Evolutionary conservation across 2,797 vertebrate species (phyloP).

Genomic region (Pseudochromis fuscus): DNA sequence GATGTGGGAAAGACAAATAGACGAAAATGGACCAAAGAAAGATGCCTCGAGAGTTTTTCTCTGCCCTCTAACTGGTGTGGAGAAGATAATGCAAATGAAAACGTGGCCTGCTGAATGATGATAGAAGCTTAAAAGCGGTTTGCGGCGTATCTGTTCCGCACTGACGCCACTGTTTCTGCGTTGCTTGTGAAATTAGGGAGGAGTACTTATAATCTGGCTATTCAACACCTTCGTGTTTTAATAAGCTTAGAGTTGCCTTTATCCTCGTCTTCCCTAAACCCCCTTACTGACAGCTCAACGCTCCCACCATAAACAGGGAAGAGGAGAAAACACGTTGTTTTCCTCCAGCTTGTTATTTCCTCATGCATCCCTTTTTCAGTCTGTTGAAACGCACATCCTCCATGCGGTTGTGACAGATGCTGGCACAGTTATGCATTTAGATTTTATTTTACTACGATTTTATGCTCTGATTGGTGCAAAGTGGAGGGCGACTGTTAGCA

Average conservation of each 20-base stretch:
- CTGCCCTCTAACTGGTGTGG: slow-evolving; percentile 43
- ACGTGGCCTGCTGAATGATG: slow-evolving; percentile 63
- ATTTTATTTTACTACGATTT: slow-evolving; percentile 22
- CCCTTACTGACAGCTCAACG: slow-evolving; percentile 59
- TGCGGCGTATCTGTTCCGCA: slow-evolving; percentile 60
- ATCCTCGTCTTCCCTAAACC: slow-evolving; percentile 64
- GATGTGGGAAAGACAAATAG: slow-evolving; percentile 3
- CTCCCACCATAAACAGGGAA: slow-evolving; percentile 24
- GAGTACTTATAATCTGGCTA: slow-evolving; percentile 75
- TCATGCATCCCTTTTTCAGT: slow-evolving; percentile 19
- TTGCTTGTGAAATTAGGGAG: slow-evolving; percentile 72
- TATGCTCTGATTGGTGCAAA: slow-evolving; percentile 40
- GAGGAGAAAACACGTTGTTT: slow-evolving; percentile 21
- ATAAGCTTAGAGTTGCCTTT: slow-evolving; percentile 73
- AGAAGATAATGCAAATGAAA: slow-evolving; percentile 70
- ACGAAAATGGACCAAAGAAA: slow-evolving; percentile 29
- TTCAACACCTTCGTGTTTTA: slow-evolving; percentile 78
- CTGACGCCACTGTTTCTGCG: slow-evolving; percentile 64
- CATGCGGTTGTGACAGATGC: slow-evolving; percentile 35
- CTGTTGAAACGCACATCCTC: slow-evolving; percentile 17
- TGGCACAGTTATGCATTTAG: slow-evolving; percentile 38
- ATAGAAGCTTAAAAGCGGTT: slow-evolving; percentile 73
- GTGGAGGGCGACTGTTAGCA: slow-evolving; percentile 14
- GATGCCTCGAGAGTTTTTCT: slow-evolving; percentile 62
- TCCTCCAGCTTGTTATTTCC: slow-evolving; percentile 26